Percentiles rank a stretch among this genome's conserved stretches.
These are phyloP conservation scores for Oryzias woworae DNA, from an alignment of 2,113 vertebrate genomes.

Conservation along the genomic window DNA sequence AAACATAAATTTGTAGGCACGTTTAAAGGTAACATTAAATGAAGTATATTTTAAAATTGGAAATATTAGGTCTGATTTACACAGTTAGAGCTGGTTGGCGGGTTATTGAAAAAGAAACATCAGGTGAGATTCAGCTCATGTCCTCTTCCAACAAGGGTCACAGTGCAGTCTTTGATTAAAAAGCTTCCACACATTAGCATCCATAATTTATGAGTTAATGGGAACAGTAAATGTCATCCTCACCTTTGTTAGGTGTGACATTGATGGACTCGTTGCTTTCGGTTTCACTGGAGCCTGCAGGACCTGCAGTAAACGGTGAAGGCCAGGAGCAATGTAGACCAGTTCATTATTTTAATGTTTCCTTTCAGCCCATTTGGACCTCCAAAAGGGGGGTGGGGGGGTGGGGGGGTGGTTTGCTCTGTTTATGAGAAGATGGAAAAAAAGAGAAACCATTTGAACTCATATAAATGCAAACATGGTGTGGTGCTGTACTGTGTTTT, in stretches of 20 bases:
- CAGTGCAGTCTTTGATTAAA: slow-evolving; percentile 59
- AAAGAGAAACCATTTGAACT: slow-evolving; percentile 18
- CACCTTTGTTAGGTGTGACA: slow-evolving; percentile 52
- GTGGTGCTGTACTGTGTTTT: too few species aligned
- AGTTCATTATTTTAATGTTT: slow-evolving; percentile 63
- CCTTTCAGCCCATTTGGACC: slow-evolving; percentile 48
- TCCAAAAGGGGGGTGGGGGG: too few species aligned
- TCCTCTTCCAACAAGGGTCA: slow-evolving; percentile 40
- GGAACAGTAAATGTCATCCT: slow-evolving; percentile 61
- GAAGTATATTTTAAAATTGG: too few species aligned
- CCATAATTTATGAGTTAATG: slow-evolving; percentile 68
- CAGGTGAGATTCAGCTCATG: slow-evolving; percentile 22
- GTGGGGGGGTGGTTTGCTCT: slow-evolving; percentile 52
- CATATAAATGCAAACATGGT: neutral
- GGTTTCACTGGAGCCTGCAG: slow-evolving; percentile 37
- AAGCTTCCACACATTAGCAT: slow-evolving; percentile 57
- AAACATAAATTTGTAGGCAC: too few species aligned
- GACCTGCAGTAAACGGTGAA: slow-evolving; percentile 34
- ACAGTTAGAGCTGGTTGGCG: neutral
- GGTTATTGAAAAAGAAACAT: slow-evolving; percentile 11
- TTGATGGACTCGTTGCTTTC: slow-evolving; percentile 42
- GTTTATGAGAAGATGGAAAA: slow-evolving; percentile 38
- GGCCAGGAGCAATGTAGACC: slow-evolving; percentile 53
- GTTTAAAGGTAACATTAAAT: too few species aligned
- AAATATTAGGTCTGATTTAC: neutral